Evolutionary conservation across 1,140 invertebrate genomes (phyloP).

Genomic region (Drosophila tani): DNA sequence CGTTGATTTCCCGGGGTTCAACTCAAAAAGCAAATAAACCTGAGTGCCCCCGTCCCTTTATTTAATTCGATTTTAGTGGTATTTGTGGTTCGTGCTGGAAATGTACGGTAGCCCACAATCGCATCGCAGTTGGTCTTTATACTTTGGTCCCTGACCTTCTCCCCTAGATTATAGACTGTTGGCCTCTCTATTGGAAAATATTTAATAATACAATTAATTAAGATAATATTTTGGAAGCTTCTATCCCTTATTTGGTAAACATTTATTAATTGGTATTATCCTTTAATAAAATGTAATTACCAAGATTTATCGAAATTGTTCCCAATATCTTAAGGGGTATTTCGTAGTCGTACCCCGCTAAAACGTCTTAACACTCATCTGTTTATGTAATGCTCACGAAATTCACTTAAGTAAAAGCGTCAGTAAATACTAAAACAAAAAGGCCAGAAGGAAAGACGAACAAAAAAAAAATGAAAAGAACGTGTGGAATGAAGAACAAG

Average conservation of each 20-base stretch:
- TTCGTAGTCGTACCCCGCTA: conserved; percentile 19
- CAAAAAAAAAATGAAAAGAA: neutral
- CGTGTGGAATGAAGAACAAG: conserved; percentile 32
- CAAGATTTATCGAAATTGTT: too few relatives aligned
- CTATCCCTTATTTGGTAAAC: too few relatives aligned
- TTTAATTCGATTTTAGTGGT: conserved; percentile 53
- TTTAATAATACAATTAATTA: neutral
- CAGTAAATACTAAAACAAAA: conserved; percentile 54
- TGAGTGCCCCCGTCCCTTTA: conserved; percentile 42
- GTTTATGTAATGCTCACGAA: conserved; percentile 71
- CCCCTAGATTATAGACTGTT: neutral
- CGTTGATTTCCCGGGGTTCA: conserved; percentile 17
- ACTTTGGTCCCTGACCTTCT: conserved; percentile 8
- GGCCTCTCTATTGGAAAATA: neutral
- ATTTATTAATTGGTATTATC: too few relatives aligned
- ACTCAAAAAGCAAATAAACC: conserved; percentile 64
- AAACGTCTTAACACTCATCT: conserved; percentile 33
- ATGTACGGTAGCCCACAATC: conserved; percentile 10
- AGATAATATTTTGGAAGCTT: neutral
- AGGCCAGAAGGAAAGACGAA: conserved; percentile 15
- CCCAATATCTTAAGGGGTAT: neutral
- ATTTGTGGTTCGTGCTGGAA: conserved; percentile 35
- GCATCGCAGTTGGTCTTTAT: neutral
- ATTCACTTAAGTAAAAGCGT: conserved; percentile 64
- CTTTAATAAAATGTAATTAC: too few relatives aligned